Conservation (phyloP, 2,888 invertebrate species). For the Andrena bicolor region DNA sequence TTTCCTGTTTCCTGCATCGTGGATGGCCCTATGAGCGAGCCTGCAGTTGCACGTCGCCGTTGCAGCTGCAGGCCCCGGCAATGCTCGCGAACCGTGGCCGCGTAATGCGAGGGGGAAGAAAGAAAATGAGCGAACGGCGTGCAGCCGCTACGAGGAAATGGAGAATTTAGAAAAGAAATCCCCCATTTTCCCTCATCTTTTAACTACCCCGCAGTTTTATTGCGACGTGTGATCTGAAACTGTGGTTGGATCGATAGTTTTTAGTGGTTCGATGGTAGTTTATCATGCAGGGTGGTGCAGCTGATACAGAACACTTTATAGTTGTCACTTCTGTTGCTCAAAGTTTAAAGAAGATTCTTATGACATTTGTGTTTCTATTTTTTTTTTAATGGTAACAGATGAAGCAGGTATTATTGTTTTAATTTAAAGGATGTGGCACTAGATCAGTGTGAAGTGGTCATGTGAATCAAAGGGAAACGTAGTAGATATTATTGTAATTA, state of each 20-base stretch:
- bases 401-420: too few species aligned
- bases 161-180: conserved; percentile 20
- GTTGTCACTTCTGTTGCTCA: too few species aligned
- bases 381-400: too few species aligned
- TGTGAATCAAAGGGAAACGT: too few species aligned
- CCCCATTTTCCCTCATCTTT: not conserved
- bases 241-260: not conserved
- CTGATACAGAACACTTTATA: too few species aligned
- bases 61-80: conserved; percentile 44
- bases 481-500: too few species aligned
- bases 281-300: too few species aligned
- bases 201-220: not conserved
- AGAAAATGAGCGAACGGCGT: conserved; percentile 31
- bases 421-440: too few species aligned
- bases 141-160: conserved; percentile 21
- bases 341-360: too few species aligned
- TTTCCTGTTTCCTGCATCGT: conserved; percentile 81
- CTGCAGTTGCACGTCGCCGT: conserved; percentile 48
- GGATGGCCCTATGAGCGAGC: conserved; percentile 63
- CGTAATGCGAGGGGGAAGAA: conserved; percentile 43
- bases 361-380: too few species aligned
- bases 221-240: not conserved
- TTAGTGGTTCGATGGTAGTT: not conserved
- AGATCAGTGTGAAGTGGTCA: too few species aligned
- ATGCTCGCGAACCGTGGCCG: conserved; percentile 51